These are phyloP conservation scores for Oedothorax gibbosus DNA, from an alignment of 1,140 invertebrate genomes.

Conservation along the genomic window DNA sequence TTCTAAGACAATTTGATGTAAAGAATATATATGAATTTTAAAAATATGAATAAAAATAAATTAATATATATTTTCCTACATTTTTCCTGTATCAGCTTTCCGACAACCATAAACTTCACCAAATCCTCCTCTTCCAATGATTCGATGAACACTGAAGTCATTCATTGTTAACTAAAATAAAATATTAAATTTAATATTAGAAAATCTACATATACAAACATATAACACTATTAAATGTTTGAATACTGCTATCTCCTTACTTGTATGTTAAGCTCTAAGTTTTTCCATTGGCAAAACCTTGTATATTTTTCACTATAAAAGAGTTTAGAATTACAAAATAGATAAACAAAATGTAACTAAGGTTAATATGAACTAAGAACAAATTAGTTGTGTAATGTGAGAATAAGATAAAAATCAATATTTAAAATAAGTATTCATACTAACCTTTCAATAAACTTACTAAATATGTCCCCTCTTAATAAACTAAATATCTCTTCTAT, in stretches of 20 bases:
- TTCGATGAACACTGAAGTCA: conserved; percentile 99
- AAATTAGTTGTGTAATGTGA: neutral
- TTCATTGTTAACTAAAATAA: conserved; percentile 95
- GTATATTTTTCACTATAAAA: conserved; percentile 95
- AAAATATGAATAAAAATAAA: too few species aligned
- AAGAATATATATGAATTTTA: too few species aligned
- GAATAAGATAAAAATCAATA: neutral
- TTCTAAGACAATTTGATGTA: too few species aligned
- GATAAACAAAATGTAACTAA: neutral
- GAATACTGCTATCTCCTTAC: conserved; percentile 70
- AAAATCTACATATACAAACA: neutral
- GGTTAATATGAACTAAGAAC: neutral
- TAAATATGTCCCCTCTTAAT: conserved; percentile 95
- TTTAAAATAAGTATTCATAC: conserved; percentile 63
- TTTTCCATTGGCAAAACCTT: conserved; percentile 99
- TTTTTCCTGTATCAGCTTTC: conserved; percentile 99
- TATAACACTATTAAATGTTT: too few species aligned
- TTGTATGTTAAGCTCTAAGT: conserved; percentile 99
- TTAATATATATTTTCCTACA: conserved; percentile 76
- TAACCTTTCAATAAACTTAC: conserved; percentile 97
- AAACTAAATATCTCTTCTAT: conserved; percentile 99
- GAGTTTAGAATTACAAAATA: conserved; percentile 4
- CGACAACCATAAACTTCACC: conserved; percentile 99
- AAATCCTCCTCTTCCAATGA: conserved; percentile 98
- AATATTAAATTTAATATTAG: conserved; percentile 3